These are phyloP conservation scores for Salvator merianae DNA, from an alignment of 2,113 vertebrate species.

Conservation along the genomic window DNA sequence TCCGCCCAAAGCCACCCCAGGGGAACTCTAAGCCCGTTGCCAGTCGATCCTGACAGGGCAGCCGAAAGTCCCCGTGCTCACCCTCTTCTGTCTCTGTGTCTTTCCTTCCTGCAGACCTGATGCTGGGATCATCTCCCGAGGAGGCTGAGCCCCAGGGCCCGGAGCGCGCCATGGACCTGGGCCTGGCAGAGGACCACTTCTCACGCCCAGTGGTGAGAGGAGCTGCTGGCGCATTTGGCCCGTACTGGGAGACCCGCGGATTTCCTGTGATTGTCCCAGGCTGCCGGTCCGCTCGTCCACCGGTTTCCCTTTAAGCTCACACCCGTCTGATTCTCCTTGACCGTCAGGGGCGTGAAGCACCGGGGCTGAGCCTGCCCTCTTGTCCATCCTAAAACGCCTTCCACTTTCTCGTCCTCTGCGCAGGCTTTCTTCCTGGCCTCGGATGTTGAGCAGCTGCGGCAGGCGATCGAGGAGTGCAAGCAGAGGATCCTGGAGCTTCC, in stretches of 20 bases:
- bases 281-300: no score
- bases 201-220: constrained; percentile 87
- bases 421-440: constrained; percentile 91
- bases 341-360: not conserved
- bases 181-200: constrained; percentile 94
- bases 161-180: constrained; percentile 87
- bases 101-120: constrained; percentile 67
- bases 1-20: no score
- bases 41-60: no score
- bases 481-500: constrained; percentile 89
- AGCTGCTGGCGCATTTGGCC: not conserved
- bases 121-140: constrained; percentile 65
- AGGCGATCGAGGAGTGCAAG: constrained; percentile 94
- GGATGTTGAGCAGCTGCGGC: constrained; percentile 87
- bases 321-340: not conserved
- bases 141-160: constrained; percentile 72
- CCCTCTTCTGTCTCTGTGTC: not conserved
- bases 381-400: not conserved
- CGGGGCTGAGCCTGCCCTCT: not conserved
- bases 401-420: not conserved
- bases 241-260: no score
- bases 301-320: no score
- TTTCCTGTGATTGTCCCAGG: no score
- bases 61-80: not conserved
- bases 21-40: no score